phyloP scores from a whole-genome alignment of 2,113 vertebrate species.

The Lophura nycthemera region DNA sequence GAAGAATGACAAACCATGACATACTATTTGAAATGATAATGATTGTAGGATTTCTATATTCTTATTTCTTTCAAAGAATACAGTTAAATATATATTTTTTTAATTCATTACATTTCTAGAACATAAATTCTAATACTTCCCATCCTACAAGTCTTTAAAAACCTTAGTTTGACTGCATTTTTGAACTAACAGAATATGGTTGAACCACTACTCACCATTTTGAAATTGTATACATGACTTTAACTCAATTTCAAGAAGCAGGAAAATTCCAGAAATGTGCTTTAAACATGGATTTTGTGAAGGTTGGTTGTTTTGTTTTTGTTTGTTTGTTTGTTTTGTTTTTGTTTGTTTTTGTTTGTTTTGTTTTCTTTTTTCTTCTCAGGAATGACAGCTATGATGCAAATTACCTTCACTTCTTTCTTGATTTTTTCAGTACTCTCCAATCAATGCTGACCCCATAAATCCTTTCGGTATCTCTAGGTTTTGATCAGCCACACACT shows the following conservation, averaged over 20 bases:
- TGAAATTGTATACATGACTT: neutral
- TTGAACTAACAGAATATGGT: neutral
- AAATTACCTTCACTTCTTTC: neutral
- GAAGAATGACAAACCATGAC: constrained; percentile 52
- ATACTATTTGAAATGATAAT: constrained; percentile 48
- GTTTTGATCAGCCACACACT: neutral
- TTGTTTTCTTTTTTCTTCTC: neutral
- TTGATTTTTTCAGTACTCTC: neutral
- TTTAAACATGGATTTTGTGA: neutral
- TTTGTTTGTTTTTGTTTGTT: no score
- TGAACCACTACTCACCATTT: neutral
- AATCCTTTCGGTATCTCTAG: neutral
- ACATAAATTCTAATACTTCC: neutral
- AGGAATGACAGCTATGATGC: neutral
- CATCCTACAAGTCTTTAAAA: neutral
- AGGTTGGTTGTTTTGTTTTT: neutral
- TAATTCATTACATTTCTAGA: constrained; percentile 1
- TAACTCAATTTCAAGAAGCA: neutral
- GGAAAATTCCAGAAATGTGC: neutral
- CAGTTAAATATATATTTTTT: neutral
- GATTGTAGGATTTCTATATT: constrained; percentile 41
- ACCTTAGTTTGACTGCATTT: neutral
- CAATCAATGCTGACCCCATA: neutral
- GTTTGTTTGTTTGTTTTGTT: no score
- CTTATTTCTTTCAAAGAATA: constrained; percentile 18